Evolutionary conservation across 1,140 invertebrate genomes (phyloP).

Genomic region (Harpegnathos saltator): DNA sequence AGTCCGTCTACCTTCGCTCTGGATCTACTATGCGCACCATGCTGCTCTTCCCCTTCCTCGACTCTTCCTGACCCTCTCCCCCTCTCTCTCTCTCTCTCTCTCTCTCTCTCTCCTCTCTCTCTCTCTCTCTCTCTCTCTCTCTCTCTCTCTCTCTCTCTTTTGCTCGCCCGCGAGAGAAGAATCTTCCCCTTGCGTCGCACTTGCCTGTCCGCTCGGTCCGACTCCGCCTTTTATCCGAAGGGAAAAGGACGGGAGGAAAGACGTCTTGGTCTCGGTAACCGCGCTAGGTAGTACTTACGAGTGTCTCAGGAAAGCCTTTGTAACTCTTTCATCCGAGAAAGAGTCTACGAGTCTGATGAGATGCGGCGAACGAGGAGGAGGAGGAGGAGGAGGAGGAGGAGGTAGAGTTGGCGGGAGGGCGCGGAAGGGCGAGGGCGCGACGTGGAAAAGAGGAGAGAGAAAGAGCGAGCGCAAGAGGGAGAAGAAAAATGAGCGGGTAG

Average conservation of each 20-base stretch:
- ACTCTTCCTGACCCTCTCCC: slow-evolving; percentile 10
- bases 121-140: not conserved
- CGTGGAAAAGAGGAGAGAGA: not conserved
- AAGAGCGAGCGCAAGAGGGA: not conserved
- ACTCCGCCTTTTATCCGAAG: slow-evolving; percentile 32
- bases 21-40: slow-evolving; percentile 38
- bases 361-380: slow-evolving; percentile 51
- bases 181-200: too few species aligned
- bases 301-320: slow-evolving; percentile 63
- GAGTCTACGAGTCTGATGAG: slow-evolving; percentile 61
- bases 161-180: too few species aligned
- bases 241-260: slow-evolving; percentile 39
- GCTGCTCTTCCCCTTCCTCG: slow-evolving; percentile 40
- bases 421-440: not conserved
- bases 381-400: too few species aligned
- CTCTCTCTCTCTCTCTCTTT: not conserved
- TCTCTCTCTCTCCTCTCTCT: too few species aligned
- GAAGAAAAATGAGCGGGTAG: slow-evolving; percentile 23
- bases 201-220: too few species aligned
- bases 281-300: slow-evolving; percentile 55
- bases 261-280: slow-evolving; percentile 43
- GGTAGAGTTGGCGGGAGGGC: slow-evolving; percentile 9
- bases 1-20: slow-evolving; percentile 37
- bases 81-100: not conserved
- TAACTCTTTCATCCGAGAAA: slow-evolving; percentile 69